A percentile compares a stretch with the other conserved stretches of the same genome.
phyloP scores from a whole-genome alignment of 2,797 vertebrate genomes.

The Cottoperca gobio region DNA sequence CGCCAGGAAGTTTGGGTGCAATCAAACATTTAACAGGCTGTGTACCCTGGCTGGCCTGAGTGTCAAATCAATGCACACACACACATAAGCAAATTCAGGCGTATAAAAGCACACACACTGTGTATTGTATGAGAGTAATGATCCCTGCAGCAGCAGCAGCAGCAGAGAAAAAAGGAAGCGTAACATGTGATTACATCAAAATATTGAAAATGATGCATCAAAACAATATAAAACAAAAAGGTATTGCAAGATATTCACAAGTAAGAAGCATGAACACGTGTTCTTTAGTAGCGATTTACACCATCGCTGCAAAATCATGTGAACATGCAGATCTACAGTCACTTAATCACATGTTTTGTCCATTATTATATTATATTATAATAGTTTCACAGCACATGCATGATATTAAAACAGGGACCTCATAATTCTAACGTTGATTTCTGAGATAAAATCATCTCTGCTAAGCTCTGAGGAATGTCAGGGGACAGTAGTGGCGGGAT shows the following conservation, averaged over 20 bases:
- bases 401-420: background rate
- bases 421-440: background rate
- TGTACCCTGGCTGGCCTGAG: slow-evolving; percentile 34
- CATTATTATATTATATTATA: no score
- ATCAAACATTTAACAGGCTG: slow-evolving; percentile 66
- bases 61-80: slow-evolving; percentile 25
- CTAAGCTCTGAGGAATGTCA: slow-evolving; percentile 9
- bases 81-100: background rate
- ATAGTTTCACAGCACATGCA: background rate
- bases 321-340: background rate
- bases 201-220: background rate
- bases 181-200: background rate
- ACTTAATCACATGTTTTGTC: no score
- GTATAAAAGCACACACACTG: background rate
- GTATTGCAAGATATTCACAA: background rate
- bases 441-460: slow-evolving; percentile 24
- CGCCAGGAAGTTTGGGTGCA: slow-evolving; percentile 70
- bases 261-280: background rate
- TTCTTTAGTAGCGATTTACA: background rate
- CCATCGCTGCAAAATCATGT: background rate
- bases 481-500: slow-evolving; percentile 21
- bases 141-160: background rate
- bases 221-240: background rate
- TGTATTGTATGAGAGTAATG: background rate
- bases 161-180: background rate